Evolutionary conservation across 2,797 vertebrate species (phyloP).

Genomic region (Aythya fuligula): DNA sequence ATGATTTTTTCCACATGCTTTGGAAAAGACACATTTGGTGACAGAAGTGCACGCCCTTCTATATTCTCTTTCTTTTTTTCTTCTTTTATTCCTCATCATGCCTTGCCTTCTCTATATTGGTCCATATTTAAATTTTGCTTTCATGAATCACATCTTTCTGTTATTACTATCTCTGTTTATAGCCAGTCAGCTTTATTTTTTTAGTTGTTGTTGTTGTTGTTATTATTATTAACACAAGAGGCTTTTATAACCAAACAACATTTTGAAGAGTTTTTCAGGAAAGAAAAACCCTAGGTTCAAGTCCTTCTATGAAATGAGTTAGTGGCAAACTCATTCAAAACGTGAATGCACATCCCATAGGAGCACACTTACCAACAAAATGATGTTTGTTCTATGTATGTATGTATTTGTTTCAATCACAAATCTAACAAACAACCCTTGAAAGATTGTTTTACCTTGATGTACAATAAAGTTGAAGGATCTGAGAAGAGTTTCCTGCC

Average conservation of each 20-base stretch:
- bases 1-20: conserved; percentile 6
- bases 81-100: neutral
- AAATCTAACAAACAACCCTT: neutral
- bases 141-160: neutral
- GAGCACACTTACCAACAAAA: neutral
- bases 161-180: neutral
- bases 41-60: conserved; percentile 18
- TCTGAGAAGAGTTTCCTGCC: conserved; percentile 14
- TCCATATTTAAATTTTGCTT: neutral
- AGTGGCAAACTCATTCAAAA: neutral
- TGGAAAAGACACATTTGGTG: conserved; percentile 35
- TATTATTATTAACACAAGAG: neutral
- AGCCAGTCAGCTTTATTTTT: neutral
- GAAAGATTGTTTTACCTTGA: conserved; percentile 31
- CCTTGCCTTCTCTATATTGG: neutral
- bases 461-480: neutral
- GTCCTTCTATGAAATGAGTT: neutral
- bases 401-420: neutral
- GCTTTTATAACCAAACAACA: neutral
- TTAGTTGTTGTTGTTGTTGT: too few relatives aligned
- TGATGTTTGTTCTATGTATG: neutral
- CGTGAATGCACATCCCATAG: neutral
- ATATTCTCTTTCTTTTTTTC: neutral
- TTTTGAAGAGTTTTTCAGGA: neutral
- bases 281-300: neutral